Base-by-base conservation (phyloP, 2,797 vertebrate genomes). In the Ctenopoma kingsleyae region DNA sequence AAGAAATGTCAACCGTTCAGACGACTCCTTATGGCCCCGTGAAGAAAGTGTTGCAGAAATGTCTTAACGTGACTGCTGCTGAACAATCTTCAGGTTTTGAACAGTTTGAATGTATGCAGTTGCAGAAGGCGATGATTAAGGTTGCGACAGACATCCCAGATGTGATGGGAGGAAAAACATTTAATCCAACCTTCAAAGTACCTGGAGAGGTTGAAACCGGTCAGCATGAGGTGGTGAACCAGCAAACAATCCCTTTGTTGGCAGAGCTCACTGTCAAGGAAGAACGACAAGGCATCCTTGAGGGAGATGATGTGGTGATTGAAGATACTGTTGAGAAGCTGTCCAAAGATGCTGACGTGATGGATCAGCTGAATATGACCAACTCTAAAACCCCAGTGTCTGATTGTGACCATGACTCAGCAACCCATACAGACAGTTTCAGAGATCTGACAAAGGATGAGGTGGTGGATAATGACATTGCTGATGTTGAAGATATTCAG, bases 391-490 rank as follows among this genome's bases (percentile, higher is more conserved):
- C 44, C 38, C 4, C 5, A 0, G 22, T 20, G 8, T 48, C 47
- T 36, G 57, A 71, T 64, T 54, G 43, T 47, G 30, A 74, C 43
- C 27, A 16, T 8, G 38, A 74, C 17, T 22, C 36, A 11, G 15
- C n/a, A 17, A 44, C 25, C 30, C 22, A 41, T 6, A 30, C 19
- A 48, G 17, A 11, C 12, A 5, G 5, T 20, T 25, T 66, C 35
- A 30, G n/a, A 59, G 20, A 55, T 15, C 32, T 59, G 13, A 46
- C 41, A n/a, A 44, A 61, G 54, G 16, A 69, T 19, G 10, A 61
- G 3, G n/a, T 15, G 19, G 23, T 20, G 19, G 17, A 47, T 2
- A 5, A 16, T 16, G 10, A 17, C 10, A 25, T 8, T 11, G 0
- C 0, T 35, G 30, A 27, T 23, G 15, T 9, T 40, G 27, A 40